A percentile compares a stretch with the other conserved stretches of the same genome.
Conservation (phyloP, 35 echinoderm and acorn worm species). For the Lytechinus pictus region DNA sequence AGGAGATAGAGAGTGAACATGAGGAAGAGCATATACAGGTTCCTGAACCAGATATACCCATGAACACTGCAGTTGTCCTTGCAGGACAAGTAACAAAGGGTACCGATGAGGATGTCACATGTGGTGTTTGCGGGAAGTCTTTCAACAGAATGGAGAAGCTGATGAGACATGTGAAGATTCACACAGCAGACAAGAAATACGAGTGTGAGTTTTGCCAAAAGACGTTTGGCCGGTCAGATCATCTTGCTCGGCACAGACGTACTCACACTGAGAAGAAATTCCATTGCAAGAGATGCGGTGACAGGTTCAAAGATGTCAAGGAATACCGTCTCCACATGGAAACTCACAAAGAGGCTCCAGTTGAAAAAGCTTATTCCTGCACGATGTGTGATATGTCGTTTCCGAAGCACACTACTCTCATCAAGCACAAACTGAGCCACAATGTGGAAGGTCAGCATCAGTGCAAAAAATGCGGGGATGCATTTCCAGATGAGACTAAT, state of each 20-base stretch:
- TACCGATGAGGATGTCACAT: slow-evolving; percentile 40
- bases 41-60: background rate
- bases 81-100: background rate
- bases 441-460: slow-evolving; percentile 46
- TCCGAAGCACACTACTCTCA: slow-evolving; percentile 37
- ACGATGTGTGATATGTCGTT: slow-evolving; percentile 40
- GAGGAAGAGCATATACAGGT: background rate
- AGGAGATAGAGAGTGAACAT: background rate
- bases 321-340: slow-evolving; percentile 9
- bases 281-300: background rate
- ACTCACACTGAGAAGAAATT: slow-evolving; percentile 44
- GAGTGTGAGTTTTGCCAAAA: slow-evolving; percentile 41
- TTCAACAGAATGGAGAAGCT: slow-evolving; percentile 31
- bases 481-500: background rate
- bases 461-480: slow-evolving; percentile 47
- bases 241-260: slow-evolving; percentile 20
- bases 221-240: slow-evolving; percentile 35
- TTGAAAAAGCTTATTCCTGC: slow-evolving; percentile 37
- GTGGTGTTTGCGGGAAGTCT: slow-evolving; percentile 53
- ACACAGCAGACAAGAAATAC: slow-evolving; percentile 18
- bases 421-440: slow-evolving; percentile 50
- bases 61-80: background rate
- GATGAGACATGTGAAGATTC: slow-evolving; percentile 33
- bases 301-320: background rate
- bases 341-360: background rate